Evolutionary conservation across 2,888 invertebrate genomes (phyloP), one percentile per base, ranked within the genome.

Genomic region (Cactoblastis cactorum): DNA sequence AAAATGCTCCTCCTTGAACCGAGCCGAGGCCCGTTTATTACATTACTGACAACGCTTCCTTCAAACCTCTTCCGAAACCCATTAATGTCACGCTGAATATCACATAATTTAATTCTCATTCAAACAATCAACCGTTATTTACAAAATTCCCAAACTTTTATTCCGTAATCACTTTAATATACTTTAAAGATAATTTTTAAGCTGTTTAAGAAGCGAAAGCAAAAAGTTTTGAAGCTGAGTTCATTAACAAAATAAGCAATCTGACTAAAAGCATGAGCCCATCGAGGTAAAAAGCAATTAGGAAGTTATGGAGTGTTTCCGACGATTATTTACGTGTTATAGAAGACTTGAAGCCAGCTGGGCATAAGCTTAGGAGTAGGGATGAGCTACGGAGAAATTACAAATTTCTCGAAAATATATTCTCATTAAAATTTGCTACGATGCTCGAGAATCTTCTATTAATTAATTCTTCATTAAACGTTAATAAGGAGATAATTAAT

Each of bases 221-320:
- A 74, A 80, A 77, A 83, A 81, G 73, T 84, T 73, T 70, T 65
- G 63, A 68, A 67, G 67, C 65, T 65, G 66, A 78, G 75, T 80
- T 84, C 77, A 83, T 84, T 83, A 84, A 80, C 77, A 75, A 80
- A 83, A 83, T 81, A 83, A 82, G 82, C 80, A 85, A 85, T 85
- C 77, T 70, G 72, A 70, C 82, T 85, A 80, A 85, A 85, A 85
- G 83, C 85, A 78, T 69, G 70, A 69, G 63, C 73, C 77, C 72
- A 71, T 74, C 73, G 74, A 80, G 77, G 78, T 85, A 80, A 80
- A 77, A 80, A 79, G 74, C 80, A 80, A 82, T 85, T 83, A 80
- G 62, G 72, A 83, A 83, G 78, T 83, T 83, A 79, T 76, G 69
- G 74, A 80, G 76, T 77, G 74, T 74, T 80, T 75, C 73, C 72